phyloP scores from a whole-genome alignment of 2,113 vertebrate genomes.

The Ptilonorhynchus violaceus region DNA sequence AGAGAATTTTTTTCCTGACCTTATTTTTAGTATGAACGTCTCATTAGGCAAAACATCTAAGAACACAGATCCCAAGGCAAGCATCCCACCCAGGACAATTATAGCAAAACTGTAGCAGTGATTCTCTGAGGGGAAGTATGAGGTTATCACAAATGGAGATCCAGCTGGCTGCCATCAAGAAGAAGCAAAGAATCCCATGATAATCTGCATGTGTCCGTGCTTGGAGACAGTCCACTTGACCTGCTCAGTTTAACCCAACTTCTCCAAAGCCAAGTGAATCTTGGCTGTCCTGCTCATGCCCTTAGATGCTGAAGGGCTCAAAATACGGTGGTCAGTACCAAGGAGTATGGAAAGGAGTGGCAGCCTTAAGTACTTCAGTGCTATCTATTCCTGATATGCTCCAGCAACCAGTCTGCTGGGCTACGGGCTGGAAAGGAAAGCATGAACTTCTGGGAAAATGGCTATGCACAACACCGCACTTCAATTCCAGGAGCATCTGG shows the following conservation, averaged over 20 bases:
- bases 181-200: background rate
- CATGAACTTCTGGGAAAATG: background rate
- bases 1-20: background rate
- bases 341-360: background rate
- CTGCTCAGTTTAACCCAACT: background rate
- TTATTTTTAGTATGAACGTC: background rate
- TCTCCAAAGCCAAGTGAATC: background rate
- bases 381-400: background rate
- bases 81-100: background rate
- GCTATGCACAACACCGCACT: background rate
- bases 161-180: background rate
- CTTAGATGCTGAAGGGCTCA: background rate
- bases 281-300: background rate
- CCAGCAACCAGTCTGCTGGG: background rate
- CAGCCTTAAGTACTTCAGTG: background rate
- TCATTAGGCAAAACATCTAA: background rate
- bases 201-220: background rate
- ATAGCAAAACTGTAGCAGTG: background rate
- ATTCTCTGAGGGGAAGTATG: background rate
- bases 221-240: background rate
- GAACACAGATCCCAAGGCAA: background rate
- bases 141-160: background rate
- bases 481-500: rapidly evolving
- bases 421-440: background rate
- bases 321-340: background rate